Evolutionary conservation across 2,797 vertebrate genomes (phyloP), one percentile per base, ranked within the genome.

Genomic region (Sebastolobus altivelis): DNA sequence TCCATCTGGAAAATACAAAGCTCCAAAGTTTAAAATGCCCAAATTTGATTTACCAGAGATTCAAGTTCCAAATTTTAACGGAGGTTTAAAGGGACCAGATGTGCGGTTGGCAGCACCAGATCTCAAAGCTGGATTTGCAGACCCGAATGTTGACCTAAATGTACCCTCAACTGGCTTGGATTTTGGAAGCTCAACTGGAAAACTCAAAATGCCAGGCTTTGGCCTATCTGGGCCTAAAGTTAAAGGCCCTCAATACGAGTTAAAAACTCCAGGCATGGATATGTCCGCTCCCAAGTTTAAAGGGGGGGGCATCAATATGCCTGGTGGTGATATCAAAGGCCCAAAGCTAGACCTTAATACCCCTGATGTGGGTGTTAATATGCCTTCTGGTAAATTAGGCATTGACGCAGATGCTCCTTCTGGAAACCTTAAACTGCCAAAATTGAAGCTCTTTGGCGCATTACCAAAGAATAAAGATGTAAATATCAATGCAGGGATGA

Each of bases 1-100:
- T 22, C 73, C 59, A 33, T 62, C 87, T 76, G 79, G 63, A 58
- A 89, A 92, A 66, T 90, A 87, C 62, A 91, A 90, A 25, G 25
- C 89, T 55, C 92, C 93, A 8, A 90, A 77, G 0, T 93, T 94
- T 70, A 71, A 61, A 46, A 93, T 94, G 92, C 92, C 94, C 0
- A 88, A 79, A 38, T 93, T 92, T 89, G 82, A 71, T 73, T 79
- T 91, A 33, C 91, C 83, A 82, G 16, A 72, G 1, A 79, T 92
- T 62, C 12, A 65, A 58, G 67, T 87, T 72, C 88, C 89, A 80
- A 61, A 27, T 43, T 70, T 82, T 12, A 56, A 77, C 73, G 74
- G 60, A 43, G 49, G 90, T 49, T 43, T 88, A n/a, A 25, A 68
- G 2, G 69, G 43, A 59, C 69, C 85, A 27, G 43, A 86, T 77